Evolutionary conservation across 37 sponge, comb jelly and placozoan species (phyloP).

Genomic region (Ianthella basta): DNA sequence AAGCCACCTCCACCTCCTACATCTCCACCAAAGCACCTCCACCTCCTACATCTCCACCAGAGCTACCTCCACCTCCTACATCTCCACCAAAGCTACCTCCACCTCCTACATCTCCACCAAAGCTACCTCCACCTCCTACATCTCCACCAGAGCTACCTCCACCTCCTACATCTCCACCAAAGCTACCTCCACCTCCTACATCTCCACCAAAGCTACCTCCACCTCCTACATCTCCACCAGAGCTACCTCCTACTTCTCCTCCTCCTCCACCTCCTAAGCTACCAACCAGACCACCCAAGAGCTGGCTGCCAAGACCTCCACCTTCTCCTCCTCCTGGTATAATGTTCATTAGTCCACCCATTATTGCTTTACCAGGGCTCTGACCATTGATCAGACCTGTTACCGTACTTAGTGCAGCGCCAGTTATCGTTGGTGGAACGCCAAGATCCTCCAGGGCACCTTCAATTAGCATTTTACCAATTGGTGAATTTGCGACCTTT

Average conservation of each 20-base stretch:
- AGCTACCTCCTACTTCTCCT: neutral
- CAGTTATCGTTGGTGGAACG: neutral
- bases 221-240: too few relatives aligned
- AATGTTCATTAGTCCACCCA: neutral
- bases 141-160: too few relatives aligned
- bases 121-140: too few relatives aligned
- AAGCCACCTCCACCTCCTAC: too few relatives aligned
- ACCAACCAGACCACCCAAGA: neutral
- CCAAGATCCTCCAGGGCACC: neutral
- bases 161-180: too few relatives aligned
- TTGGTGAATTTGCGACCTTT: conserved; percentile 7
- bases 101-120: too few relatives aligned
- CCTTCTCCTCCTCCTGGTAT: conserved; percentile 1
- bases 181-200: too few relatives aligned
- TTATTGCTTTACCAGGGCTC: neutral
- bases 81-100: too few relatives aligned
- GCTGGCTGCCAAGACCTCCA: neutral
- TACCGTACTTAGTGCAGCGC: neutral
- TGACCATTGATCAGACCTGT: conserved; percentile 14
- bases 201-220: neutral
- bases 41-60: too few relatives aligned
- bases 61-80: too few relatives aligned
- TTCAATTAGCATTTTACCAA: conserved; percentile 4
- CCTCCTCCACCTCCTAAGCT: neutral
- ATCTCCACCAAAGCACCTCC: too few relatives aligned